phyloP scores from a whole-genome alignment of 2,113 vertebrate species.

The Canis aureus region DNA sequence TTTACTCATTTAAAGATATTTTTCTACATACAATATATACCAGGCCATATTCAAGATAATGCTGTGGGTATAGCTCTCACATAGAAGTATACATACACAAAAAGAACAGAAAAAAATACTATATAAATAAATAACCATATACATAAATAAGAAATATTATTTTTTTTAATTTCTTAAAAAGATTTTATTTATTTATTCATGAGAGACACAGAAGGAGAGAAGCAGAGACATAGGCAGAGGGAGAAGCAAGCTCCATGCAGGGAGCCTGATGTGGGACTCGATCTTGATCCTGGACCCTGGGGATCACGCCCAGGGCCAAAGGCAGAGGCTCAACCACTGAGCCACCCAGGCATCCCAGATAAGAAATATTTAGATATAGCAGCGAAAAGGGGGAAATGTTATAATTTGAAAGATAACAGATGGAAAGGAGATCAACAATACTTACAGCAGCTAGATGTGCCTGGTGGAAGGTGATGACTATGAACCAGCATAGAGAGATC shows the following conservation, averaged over 20 bases:
- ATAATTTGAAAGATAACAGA: neutral
- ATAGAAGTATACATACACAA: neutral
- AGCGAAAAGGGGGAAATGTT: neutral
- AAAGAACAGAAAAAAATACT: neutral
- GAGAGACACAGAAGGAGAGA: too few species aligned
- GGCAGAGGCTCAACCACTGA: too few species aligned
- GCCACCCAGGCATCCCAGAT: too few species aligned
- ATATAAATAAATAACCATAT: neutral
- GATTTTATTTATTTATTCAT: too few species aligned
- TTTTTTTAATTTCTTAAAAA: too few species aligned
- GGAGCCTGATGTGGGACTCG: too few species aligned
- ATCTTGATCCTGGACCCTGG: too few species aligned
- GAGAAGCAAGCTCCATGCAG: too few species aligned
- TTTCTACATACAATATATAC: neutral
- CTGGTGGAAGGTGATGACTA: fast-evolving
- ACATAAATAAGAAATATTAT: neutral
- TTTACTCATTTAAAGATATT: neutral
- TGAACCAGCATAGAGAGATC: neutral
- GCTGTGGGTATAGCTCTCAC: neutral
- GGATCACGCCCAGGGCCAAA: too few species aligned
- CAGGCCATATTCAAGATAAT: neutral
- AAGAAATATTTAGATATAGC: neutral
- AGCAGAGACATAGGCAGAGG: too few species aligned
- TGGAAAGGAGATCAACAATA: neutral
- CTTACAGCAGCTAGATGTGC: neutral